Percentiles rank a stretch among this genome's conserved stretches.
phyloP scores from a whole-genome alignment of 2,888 invertebrate genomes.

The Meandrusa payeni region DNA sequence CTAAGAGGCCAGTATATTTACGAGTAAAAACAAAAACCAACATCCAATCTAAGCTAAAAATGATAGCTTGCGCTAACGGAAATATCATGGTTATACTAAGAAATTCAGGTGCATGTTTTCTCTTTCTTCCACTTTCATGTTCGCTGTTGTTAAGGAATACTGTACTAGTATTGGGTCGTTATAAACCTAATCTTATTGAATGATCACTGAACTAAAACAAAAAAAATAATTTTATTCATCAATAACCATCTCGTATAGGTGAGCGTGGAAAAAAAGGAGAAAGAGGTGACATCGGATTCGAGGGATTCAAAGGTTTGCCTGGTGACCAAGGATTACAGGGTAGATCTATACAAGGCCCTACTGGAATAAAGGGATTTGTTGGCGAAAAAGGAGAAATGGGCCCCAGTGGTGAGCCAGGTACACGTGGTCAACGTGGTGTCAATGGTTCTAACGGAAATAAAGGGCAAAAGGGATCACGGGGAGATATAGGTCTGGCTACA shows the following conservation, averaged over 20 bases:
- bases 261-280: slow-evolving; percentile 50
- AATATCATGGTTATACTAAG: too few relatives aligned
- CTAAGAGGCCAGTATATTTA: too few relatives aligned
- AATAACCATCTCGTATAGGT: slow-evolving; percentile 33
- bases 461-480: slow-evolving; percentile 78
- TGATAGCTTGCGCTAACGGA: too few relatives aligned
- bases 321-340: slow-evolving; percentile 66
- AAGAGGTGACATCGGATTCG: slow-evolving; percentile 54
- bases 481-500: slow-evolving; percentile 66
- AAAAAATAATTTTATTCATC: too few relatives aligned
- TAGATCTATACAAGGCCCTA: slow-evolving; percentile 47
- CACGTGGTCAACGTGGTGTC: slow-evolving; percentile 67
- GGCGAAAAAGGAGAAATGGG: slow-evolving; percentile 85
- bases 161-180: too few relatives aligned
- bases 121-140: too few relatives aligned
- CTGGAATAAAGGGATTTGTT: slow-evolving; percentile 84
- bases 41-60: too few relatives aligned
- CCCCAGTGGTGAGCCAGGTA: slow-evolving; percentile 82
- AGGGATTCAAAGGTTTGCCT: slow-evolving; percentile 51
- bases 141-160: too few relatives aligned
- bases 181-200: too few relatives aligned
- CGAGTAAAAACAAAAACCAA: too few relatives aligned
- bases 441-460: slow-evolving; percentile 83
- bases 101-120: too few relatives aligned
- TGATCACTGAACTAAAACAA: too few relatives aligned